Evolutionary conservation across 2,888 invertebrate species (phyloP).

Genomic region (Drosophila tripunctata): DNA sequence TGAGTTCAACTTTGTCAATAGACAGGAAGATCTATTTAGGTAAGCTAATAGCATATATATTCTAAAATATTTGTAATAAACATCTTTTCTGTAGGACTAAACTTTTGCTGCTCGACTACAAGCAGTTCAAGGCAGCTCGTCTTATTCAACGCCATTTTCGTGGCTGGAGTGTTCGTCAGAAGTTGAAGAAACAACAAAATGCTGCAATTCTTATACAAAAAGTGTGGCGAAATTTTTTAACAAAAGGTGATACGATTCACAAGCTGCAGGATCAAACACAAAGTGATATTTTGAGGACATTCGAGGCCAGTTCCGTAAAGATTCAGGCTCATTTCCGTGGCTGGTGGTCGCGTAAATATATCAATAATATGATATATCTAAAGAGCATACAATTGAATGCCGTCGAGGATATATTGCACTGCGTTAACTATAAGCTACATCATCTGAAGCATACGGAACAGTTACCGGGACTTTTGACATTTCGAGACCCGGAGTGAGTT

Average conservation of each 20-base stretch:
- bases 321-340: slow-evolving; percentile 81
- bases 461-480: slow-evolving; percentile 73
- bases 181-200: neutral
- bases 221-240: slow-evolving; percentile 65
- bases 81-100: slow-evolving; percentile 7
- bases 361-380: slow-evolving; percentile 68
- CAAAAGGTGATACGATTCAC: slow-evolving; percentile 1
- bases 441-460: slow-evolving; percentile 55
- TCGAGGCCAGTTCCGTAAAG: slow-evolving; percentile 41
- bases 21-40: neutral
- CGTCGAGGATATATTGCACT: slow-evolving; percentile 64
- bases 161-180: slow-evolving; percentile 48
- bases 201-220: slow-evolving; percentile 66
- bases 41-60: neutral
- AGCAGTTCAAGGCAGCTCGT: slow-evolving; percentile 74
- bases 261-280: slow-evolving; percentile 49
- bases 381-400: slow-evolving; percentile 49
- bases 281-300: slow-evolving; percentile 32
- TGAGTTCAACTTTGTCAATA: no score
- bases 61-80: neutral
- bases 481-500: slow-evolving; percentile 65
- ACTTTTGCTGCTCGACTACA: slow-evolving; percentile 59
- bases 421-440: slow-evolving; percentile 68
- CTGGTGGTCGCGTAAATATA: slow-evolving; percentile 69
- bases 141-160: slow-evolving; percentile 69